phyloP scores from a whole-genome alignment of 53 echinoderm and acorn worm genomes.

The Temnopleurus reevesii region DNA sequence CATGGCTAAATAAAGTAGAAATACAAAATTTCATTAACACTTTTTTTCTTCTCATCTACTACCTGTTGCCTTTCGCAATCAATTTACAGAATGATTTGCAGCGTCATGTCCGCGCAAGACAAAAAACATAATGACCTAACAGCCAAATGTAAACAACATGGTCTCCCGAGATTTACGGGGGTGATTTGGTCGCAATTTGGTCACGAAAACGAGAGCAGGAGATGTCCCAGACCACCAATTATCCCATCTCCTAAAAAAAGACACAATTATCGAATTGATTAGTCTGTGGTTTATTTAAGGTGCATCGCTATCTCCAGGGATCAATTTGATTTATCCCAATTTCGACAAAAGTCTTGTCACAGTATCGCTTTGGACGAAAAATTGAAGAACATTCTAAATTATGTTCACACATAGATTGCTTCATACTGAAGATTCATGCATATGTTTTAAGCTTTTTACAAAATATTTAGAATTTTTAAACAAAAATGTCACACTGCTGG shows the following conservation, averaged over 20 bases:
- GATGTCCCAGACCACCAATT: background rate
- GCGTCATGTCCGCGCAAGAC: slow-evolving; percentile 16
- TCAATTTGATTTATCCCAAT: background rate
- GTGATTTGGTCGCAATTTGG: background rate
- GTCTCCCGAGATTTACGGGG: background rate
- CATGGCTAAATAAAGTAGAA: no score
- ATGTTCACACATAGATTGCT: no score
- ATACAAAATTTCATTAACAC: no score
- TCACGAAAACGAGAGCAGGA: background rate
- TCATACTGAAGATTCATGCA: no score
- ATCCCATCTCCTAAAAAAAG: slow-evolving; percentile 23
- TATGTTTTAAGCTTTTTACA: no score
- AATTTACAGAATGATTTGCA: background rate
- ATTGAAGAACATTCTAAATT: no score
- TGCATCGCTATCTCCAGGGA: background rate
- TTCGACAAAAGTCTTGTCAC: background rate
- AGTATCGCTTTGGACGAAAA: no score
- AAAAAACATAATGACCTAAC: slow-evolving; percentile 9
- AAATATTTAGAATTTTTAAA: no score
- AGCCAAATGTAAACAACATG: slow-evolving; percentile 6
- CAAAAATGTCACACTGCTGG: no score
- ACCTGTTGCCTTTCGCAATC: background rate
- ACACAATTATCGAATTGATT: slow-evolving; percentile 3
- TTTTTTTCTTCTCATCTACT: no score
- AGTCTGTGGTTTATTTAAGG: background rate